phyloP scores from a whole-genome alignment of 2,888 invertebrate species.

The Conistra vaccinii region DNA sequence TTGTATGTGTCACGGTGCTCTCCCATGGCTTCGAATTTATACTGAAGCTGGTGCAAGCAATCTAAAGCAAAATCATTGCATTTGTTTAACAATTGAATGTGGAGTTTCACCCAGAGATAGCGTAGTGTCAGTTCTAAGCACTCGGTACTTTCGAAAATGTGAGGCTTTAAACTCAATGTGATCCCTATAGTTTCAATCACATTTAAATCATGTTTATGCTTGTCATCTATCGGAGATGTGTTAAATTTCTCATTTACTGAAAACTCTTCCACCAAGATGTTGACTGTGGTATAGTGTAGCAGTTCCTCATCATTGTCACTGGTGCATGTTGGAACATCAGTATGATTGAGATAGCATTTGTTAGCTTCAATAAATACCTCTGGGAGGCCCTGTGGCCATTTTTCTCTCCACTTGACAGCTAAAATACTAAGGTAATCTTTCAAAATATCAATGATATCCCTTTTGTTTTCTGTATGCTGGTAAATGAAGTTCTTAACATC shows the following conservation, averaged over 20 bases:
- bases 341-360: constrained; percentile 87
- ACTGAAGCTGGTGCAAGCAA: constrained; percentile 83
- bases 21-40: constrained; percentile 87
- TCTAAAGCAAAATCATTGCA: constrained; percentile 85
- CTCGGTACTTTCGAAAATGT: constrained; percentile 79
- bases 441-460: constrained; percentile 91
- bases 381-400: constrained; percentile 92
- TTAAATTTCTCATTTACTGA: constrained; percentile 81
- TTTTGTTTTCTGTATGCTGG: constrained; percentile 89
- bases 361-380: constrained; percentile 91
- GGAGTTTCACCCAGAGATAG: constrained; percentile 86
- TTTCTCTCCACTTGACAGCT: constrained; percentile 91
- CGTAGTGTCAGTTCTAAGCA: constrained; percentile 83
- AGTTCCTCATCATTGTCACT: constrained; percentile 81
- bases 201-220: constrained; percentile 78
- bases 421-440: constrained; percentile 91
- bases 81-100: constrained; percentile 84
- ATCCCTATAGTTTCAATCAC: constrained; percentile 83
- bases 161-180: constrained; percentile 80
- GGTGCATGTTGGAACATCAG: constrained; percentile 83
- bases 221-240: constrained; percentile 71
- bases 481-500: constrained; percentile 92
- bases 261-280: constrained; percentile 85
- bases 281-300: constrained; percentile 80
- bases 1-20: constrained; percentile 80